Evolutionary conservation across 2,113 vertebrate species (phyloP).

Genomic region (Rhinogobius similis): DNA sequence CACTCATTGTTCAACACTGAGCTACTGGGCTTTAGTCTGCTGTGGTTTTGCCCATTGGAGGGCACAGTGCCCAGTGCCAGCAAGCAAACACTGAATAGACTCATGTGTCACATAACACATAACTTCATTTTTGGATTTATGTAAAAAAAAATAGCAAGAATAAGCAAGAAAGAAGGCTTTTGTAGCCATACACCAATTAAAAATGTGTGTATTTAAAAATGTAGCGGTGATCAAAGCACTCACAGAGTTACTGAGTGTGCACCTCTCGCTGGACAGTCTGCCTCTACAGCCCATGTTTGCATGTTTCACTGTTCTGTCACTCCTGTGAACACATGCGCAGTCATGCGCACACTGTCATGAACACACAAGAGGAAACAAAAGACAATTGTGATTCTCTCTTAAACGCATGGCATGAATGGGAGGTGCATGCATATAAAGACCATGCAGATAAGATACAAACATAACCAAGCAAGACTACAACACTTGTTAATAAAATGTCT

Average conservation of each 20-base stretch:
- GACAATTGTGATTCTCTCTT: constrained; percentile 30
- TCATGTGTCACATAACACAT: constrained; percentile 35
- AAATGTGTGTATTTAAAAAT: neutral
- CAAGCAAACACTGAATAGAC: constrained; percentile 35
- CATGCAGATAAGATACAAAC: neutral
- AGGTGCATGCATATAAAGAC: neutral
- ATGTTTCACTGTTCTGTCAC: constrained; percentile 42
- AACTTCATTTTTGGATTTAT: constrained; percentile 1
- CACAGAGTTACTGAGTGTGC: neutral
- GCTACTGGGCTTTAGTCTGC: constrained; percentile 73
- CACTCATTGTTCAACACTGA: constrained; percentile 75
- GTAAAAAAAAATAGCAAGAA: neutral
- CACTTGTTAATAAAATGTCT: no score
- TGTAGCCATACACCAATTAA: neutral
- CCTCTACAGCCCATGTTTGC: constrained; percentile 32
- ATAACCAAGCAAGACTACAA: no score
- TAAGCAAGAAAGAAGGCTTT: neutral
- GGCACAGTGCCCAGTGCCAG: constrained; percentile 75
- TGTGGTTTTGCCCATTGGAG: constrained; percentile 52
- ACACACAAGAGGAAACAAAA: constrained; percentile 9
- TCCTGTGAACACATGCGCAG: constrained; percentile 39
- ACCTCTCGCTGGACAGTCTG: constrained; percentile 16
- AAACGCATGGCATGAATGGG: neutral
- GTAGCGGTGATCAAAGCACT: constrained; percentile 4
- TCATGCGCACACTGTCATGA: constrained; percentile 46